Evolutionary conservation across 2,113 vertebrate species (phyloP).

Genomic region (Pangasianodon gigas): DNA sequence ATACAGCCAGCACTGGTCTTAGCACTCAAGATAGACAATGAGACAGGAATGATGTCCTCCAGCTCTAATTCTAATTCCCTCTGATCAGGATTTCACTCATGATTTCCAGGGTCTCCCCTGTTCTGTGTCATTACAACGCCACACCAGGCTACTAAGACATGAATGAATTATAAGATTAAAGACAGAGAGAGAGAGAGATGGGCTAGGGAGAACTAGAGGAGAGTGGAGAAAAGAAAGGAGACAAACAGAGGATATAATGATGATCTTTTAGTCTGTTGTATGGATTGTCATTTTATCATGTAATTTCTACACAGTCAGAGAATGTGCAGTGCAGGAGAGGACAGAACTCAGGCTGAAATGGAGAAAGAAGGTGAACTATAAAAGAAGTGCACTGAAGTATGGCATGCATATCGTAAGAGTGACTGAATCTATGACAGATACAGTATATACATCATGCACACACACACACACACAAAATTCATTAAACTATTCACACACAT

Average conservation of each 20-base stretch:
- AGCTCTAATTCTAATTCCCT: constrained; percentile 19
- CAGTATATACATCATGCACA: not conserved
- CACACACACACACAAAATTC: not conserved
- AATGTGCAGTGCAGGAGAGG: not conserved
- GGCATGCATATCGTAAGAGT: not conserved
- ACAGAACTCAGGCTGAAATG: not conserved
- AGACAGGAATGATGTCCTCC: constrained; percentile 22
- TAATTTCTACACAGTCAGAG: not conserved
- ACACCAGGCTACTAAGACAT: not conserved
- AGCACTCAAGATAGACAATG: not conserved
- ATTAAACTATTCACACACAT: not conserved
- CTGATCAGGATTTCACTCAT: constrained; percentile 39
- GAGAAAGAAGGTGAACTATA: not conserved
- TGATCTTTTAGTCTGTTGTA: not conserved
- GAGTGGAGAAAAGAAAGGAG: not conserved
- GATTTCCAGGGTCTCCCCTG: not conserved
- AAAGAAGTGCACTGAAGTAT: not conserved
- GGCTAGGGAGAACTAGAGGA: not conserved
- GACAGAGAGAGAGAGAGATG: not conserved
- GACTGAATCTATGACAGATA: not conserved
- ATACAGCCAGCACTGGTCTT: not conserved
- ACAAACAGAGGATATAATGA: not conserved
- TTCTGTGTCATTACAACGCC: constrained; percentile 26
- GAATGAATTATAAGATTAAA: constrained; percentile 17
- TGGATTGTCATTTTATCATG: not conserved